A percentile compares a stretch with the other conserved stretches of the same genome.
Conservation (phyloP, 2,113 vertebrate species). For the Tympanuchus pallidicinctus region DNA sequence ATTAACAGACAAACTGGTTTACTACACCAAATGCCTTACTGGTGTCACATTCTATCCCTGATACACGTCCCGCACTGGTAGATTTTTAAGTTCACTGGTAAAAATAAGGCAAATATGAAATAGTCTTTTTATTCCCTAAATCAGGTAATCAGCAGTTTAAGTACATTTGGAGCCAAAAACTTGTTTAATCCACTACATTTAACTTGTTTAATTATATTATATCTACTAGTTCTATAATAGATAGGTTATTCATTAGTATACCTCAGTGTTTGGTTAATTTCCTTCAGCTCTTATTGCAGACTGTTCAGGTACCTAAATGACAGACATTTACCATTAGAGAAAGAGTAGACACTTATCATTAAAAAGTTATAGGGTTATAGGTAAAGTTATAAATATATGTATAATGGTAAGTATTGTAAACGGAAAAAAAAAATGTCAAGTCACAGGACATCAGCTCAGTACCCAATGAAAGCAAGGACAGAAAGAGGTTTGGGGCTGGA, state of each 20-base stretch:
- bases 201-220: background rate
- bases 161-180: background rate
- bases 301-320: background rate
- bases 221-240: background rate
- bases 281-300: background rate
- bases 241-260: background rate
- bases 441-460: background rate
- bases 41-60: background rate
- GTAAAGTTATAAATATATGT: too few relatives aligned
- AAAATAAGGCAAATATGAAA: background rate
- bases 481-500: background rate
- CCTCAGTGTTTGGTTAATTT: background rate
- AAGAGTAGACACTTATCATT: background rate
- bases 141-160: background rate
- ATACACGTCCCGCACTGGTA: background rate
- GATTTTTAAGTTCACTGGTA: background rate
- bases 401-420: background rate
- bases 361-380: too few relatives aligned
- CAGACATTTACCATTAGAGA: background rate
- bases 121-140: background rate
- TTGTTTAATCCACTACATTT: background rate
- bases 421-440: background rate
- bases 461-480: background rate
- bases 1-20: background rate
- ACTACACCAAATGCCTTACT: background rate